These are phyloP conservation scores for Melipona bicolor DNA, from an alignment of 2,888 invertebrate genomes.

Conservation along the genomic window DNA sequence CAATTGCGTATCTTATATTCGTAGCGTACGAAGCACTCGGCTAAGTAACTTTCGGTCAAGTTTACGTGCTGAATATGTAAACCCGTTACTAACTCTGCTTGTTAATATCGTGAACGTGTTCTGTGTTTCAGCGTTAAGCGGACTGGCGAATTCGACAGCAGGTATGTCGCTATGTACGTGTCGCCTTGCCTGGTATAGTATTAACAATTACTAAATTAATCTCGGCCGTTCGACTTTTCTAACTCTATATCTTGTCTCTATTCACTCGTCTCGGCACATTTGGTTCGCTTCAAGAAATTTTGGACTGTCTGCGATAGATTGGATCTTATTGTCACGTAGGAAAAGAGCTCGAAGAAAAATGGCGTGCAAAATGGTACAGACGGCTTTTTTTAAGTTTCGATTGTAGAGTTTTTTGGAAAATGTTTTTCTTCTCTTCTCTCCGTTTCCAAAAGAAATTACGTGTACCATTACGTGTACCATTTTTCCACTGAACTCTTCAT, in stretches of 20 bases:
- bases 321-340: neutral
- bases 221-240: slow-evolving; percentile 61
- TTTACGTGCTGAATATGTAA: slow-evolving; percentile 59
- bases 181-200: slow-evolving; percentile 84
- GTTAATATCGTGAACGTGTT: slow-evolving; percentile 76
- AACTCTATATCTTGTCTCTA: slow-evolving; percentile 34
- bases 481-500: neutral
- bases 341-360: neutral
- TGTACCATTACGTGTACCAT: neutral
- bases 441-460: neutral
- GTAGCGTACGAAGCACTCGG: slow-evolving; percentile 6
- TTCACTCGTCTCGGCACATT: slow-evolving; percentile 29
- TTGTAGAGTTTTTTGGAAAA: neutral
- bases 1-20: slow-evolving; percentile 32
- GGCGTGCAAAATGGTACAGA: neutral
- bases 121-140: slow-evolving; percentile 85
- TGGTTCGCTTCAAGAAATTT: neutral
- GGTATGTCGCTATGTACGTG: slow-evolving; percentile 85
- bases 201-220: slow-evolving; percentile 83
- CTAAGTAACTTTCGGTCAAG: slow-evolving; percentile 51
- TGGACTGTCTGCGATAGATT: neutral
- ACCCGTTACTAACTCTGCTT: slow-evolving; percentile 71
- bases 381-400: too few relatives aligned
- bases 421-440: neutral
- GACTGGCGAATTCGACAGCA: slow-evolving; percentile 85